Evolutionary conservation across 1,140 invertebrate genomes (phyloP).

Genomic region (Dolichoris vasculosae): DNA sequence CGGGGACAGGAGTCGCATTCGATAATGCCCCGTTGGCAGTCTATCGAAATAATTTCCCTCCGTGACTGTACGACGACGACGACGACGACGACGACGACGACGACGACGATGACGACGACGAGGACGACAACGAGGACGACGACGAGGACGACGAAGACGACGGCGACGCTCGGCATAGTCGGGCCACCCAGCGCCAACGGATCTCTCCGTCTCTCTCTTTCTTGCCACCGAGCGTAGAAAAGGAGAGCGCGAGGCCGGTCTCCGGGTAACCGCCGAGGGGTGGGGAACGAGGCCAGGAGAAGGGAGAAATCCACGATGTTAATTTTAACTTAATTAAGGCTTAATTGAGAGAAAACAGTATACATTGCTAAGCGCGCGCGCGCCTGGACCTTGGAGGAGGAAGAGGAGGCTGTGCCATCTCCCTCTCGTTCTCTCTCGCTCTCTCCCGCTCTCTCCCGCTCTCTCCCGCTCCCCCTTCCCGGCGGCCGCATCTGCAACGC

Average conservation of each 20-base stretch:
- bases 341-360: slow-evolving; percentile 77
- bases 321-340: slow-evolving; percentile 77
- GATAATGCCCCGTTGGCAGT: background rate
- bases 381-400: slow-evolving; percentile 14
- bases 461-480: background rate
- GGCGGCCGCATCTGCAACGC: slow-evolving; percentile 33
- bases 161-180: background rate
- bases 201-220: slow-evolving; percentile 24
- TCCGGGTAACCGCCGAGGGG: too few species aligned
- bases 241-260: background rate
- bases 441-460: background rate
- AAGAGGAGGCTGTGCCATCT: background rate
- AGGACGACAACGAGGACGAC: background rate
- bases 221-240: slow-evolving; percentile 53
- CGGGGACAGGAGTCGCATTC: background rate
- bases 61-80: background rate
- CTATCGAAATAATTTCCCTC: slow-evolving; percentile 12
- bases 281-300: background rate
- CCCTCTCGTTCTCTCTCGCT: background rate
- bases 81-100: background rate
- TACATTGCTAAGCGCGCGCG: slow-evolving; percentile 71
- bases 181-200: slow-evolving; percentile 19
- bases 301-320: slow-evolving; percentile 66
- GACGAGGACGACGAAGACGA: background rate
- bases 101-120: background rate